phyloP scores from a whole-genome alignment of 2,113 vertebrate genomes.

The Piprites chloris region DNA sequence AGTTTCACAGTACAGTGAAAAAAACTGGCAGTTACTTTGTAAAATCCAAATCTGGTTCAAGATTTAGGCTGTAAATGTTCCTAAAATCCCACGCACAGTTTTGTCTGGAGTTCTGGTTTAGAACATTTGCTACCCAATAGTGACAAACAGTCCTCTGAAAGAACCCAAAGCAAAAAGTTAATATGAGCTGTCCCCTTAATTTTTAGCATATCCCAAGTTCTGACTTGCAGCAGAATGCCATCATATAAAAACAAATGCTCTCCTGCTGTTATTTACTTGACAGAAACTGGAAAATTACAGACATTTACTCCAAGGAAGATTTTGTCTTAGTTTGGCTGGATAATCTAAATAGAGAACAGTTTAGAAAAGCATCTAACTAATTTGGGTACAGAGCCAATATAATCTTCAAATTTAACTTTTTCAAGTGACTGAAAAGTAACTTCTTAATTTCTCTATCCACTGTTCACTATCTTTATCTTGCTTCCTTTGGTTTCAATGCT shows the following conservation, averaged over 20 bases:
- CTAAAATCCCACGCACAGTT: conserved; percentile 24
- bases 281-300: conserved; percentile 52
- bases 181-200: conserved; percentile 11
- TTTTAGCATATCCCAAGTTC: conserved; percentile 46
- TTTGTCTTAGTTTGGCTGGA: conserved; percentile 9
- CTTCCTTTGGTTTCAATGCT: not conserved
- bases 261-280: conserved; percentile 61
- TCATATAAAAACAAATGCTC: conserved; percentile 46
- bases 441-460: not conserved
- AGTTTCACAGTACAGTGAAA: not conserved
- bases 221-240: conserved; percentile 48
- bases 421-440: not conserved
- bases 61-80: conserved; percentile 15
- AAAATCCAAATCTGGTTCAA: conserved; percentile 29
- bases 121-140: conserved; percentile 39
- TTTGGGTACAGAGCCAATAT: not conserved
- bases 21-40: not conserved
- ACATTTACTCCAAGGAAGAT: conserved; percentile 24
- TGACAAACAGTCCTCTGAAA: conserved; percentile 34
- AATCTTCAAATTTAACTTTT: not conserved
- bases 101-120: conserved; percentile 37
- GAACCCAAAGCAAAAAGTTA: conserved; percentile 37
- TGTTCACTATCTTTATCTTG: not conserved
- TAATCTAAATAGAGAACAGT: not conserved
- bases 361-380: conserved; percentile 18